phyloP scores from a whole-genome alignment of 1,140 invertebrate species.

The Papilio polytes region DNA sequence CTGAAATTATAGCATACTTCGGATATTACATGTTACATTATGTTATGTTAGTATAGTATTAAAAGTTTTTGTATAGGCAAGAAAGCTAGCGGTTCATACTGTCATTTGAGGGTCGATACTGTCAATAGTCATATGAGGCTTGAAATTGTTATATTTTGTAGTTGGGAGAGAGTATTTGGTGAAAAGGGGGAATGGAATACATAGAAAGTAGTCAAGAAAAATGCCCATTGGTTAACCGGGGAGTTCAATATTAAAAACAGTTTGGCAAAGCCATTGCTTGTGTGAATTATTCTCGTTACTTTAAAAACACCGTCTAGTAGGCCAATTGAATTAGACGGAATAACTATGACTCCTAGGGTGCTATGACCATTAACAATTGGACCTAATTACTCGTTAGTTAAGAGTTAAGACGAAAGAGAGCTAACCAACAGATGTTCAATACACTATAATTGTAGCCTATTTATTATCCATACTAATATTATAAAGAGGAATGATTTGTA shows the following conservation, averaged over 20 bases:
- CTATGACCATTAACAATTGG: neutral
- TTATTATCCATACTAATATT: too few relatives aligned
- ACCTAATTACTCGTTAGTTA: neutral
- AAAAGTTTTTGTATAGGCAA: neutral
- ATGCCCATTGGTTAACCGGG: neutral
- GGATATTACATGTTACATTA: constrained; percentile 21
- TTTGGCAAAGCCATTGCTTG: neutral
- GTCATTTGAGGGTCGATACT: neutral
- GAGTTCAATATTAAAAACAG: too few relatives aligned
- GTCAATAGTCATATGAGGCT: neutral
- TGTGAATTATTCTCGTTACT: neutral
- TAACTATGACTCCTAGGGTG: neutral
- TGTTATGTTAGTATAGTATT: neutral
- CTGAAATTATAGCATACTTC: constrained; percentile 6
- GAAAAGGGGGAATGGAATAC: neutral
- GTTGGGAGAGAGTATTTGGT: too few relatives aligned
- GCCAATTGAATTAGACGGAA: neutral
- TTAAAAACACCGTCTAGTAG: neutral
- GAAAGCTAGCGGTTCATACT: neutral
- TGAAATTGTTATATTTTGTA: neutral
- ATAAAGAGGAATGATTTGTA: too few relatives aligned
- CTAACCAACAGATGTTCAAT: neutral
- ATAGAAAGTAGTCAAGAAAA: neutral
- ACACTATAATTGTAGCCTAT: neutral
- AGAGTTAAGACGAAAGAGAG: neutral